Conservation (phyloP, 1,140 invertebrate genomes). For the Caerostris darwini region DNA sequence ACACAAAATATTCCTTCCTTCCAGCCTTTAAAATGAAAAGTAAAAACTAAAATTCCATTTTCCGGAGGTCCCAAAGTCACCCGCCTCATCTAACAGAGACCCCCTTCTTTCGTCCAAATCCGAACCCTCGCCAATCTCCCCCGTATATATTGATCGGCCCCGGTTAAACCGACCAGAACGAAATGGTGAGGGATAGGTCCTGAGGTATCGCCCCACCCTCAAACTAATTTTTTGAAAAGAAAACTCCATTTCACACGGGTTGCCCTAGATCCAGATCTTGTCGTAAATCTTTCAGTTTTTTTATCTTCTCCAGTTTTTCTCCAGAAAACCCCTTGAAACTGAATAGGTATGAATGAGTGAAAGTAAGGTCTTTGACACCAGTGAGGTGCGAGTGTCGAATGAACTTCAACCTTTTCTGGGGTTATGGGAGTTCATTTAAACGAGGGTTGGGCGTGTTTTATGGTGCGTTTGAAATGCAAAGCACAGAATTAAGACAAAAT, state of each 20-base stretch:
- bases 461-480: too few relatives aligned
- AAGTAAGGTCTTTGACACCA: not conserved
- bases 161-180: constrained; percentile 39
- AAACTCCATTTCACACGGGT: constrained; percentile 32
- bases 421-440: not conserved
- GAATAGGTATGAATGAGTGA: not conserved
- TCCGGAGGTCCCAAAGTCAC: constrained; percentile 49
- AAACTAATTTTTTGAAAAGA: constrained; percentile 23
- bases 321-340: not conserved
- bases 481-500: too few relatives aligned
- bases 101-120: not conserved
- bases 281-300: too few relatives aligned
- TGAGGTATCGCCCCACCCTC: not conserved
- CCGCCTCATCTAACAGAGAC: not conserved
- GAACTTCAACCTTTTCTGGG: not conserved
- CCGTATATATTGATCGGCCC: constrained; percentile 26
- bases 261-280: not conserved
- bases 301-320: too few relatives aligned
- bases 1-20: constrained; percentile 16
- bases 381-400: not conserved
- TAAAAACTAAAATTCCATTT: constrained; percentile 52
- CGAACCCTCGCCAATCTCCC: not conserved
- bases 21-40: not conserved
- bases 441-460: not conserved
- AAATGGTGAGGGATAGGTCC: constrained; percentile 22